These are phyloP conservation scores for Rhinogobius similis DNA, from an alignment of 2,113 vertebrate species.

Conservation along the genomic window DNA sequence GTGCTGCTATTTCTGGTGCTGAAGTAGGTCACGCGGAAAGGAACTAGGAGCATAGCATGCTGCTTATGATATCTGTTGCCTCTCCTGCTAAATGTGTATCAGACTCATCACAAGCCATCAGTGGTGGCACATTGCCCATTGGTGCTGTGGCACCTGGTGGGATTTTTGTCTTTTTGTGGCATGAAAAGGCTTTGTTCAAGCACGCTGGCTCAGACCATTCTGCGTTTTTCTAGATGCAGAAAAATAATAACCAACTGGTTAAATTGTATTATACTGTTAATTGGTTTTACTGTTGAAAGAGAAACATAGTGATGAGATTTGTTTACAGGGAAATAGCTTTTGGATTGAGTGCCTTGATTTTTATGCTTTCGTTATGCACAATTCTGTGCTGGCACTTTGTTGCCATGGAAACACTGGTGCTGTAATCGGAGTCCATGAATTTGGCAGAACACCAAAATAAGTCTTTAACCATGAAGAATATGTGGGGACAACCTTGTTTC, in stretches of 20 bases:
- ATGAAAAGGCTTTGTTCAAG: conserved; percentile 2
- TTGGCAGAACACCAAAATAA: conserved; percentile 56
- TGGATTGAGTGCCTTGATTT: conserved; percentile 34
- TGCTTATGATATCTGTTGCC: conserved; percentile 64
- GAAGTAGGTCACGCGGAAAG: conserved; percentile 90
- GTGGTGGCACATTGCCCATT: conserved; percentile 38
- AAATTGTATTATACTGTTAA: conserved; percentile 5
- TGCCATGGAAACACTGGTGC: conserved; percentile 73
- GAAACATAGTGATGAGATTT: conserved; percentile 25
- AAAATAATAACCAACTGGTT: conserved; percentile 13
- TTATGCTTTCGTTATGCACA: conserved; percentile 47
- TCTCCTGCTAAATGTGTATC: conserved; percentile 38
- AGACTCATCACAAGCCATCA: conserved; percentile 39
- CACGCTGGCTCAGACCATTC: conserved; percentile 9
- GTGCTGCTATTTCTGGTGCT: conserved; percentile 91
- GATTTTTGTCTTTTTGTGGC: neutral
- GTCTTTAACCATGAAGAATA: conserved; percentile 25
- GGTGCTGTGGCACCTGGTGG: conserved; percentile 21
- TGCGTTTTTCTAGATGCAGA: conserved; percentile 15
- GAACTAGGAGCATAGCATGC: conserved; percentile 60
- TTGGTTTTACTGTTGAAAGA: conserved; percentile 11
- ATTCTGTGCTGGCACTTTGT: conserved; percentile 67
- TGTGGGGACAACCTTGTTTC: conserved; percentile 20
- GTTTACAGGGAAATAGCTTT: conserved; percentile 49
- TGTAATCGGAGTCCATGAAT: conserved; percentile 63